These are phyloP conservation scores for Dryobota labecula DNA, from an alignment of 2,888 invertebrate species.

Conservation along the genomic window DNA sequence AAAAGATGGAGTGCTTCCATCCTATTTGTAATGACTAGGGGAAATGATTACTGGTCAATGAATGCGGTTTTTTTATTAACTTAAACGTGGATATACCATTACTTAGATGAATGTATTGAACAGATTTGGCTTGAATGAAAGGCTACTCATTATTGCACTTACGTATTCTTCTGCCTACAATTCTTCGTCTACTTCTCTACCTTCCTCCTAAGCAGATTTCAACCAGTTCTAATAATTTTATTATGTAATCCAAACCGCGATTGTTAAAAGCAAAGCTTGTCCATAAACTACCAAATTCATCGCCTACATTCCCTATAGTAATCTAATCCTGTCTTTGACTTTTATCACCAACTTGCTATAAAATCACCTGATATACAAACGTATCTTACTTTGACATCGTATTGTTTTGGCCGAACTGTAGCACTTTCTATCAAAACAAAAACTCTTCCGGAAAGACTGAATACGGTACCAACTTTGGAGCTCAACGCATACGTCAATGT, in stretches of 20 bases:
- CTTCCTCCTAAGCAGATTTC: neutral
- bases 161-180: neutral
- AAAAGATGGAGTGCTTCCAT: constrained; percentile 39
- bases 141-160: neutral
- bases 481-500: constrained; percentile 60
- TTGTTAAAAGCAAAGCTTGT: constrained; percentile 20
- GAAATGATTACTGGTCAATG: constrained; percentile 37
- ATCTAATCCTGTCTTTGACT: constrained; percentile 44
- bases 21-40: constrained; percentile 8
- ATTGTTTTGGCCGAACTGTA: constrained; percentile 35
- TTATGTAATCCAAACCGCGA: neutral
- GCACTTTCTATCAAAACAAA: constrained; percentile 44
- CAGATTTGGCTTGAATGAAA: too few species aligned
- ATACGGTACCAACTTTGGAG: constrained; percentile 43
- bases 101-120: too few species aligned
- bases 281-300: constrained; percentile 42
- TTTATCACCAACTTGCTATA: constrained; percentile 36
- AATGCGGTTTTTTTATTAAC: constrained; percentile 17
- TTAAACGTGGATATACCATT: neutral
- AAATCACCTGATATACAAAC: constrained; percentile 27
- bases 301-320: constrained; percentile 27
- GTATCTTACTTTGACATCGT: constrained; percentile 11
- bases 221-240: neutral
- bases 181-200: neutral
- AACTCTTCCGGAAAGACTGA: constrained; percentile 38